phyloP scores from a whole-genome alignment of 2,113 vertebrate genomes.

The Harpagus bidentatus region DNA sequence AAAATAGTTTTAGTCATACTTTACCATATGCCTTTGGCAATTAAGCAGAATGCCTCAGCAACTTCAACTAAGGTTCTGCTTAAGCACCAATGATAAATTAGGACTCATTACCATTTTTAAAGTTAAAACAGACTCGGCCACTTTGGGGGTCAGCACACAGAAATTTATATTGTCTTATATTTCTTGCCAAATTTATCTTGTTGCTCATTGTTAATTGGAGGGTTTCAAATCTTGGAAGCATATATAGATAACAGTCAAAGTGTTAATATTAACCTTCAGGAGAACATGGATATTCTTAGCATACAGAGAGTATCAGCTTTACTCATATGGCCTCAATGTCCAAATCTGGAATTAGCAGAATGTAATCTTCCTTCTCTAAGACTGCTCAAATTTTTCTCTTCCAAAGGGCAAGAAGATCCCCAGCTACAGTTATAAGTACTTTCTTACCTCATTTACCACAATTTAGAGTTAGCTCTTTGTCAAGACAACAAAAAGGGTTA shows the following conservation, averaged over 20 bases:
- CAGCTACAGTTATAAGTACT: not conserved
- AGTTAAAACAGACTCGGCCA: not conserved
- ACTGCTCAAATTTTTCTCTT: not conserved
- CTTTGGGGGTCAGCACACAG: not conserved
- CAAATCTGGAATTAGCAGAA: not conserved
- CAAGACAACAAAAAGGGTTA: not conserved
- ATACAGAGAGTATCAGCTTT: not conserved
- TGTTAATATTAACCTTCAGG: not conserved
- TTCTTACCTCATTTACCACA: not conserved
- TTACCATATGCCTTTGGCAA: slow-evolving; percentile 12
- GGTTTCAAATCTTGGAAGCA: not conserved
- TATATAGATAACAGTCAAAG: not conserved
- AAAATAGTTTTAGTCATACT: slow-evolving; percentile 16
- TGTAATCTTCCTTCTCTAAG: not conserved
- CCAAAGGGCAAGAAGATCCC: not conserved
- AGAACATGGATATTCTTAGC: not conserved
- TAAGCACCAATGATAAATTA: not conserved
- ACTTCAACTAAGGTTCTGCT: not conserved
- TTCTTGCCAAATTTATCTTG: not conserved
- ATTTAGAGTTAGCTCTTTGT: slow-evolving; percentile 7
- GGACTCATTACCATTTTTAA: not conserved
- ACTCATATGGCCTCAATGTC: not conserved
- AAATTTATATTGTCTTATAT: not conserved
- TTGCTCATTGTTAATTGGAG: not conserved
- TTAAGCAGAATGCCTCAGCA: not conserved